Percentiles rank a stretch among this genome's conserved stretches.
Evolutionary conservation across 2,888 invertebrate genomes (phyloP).

Genomic region (Diplolepis rosae): DNA sequence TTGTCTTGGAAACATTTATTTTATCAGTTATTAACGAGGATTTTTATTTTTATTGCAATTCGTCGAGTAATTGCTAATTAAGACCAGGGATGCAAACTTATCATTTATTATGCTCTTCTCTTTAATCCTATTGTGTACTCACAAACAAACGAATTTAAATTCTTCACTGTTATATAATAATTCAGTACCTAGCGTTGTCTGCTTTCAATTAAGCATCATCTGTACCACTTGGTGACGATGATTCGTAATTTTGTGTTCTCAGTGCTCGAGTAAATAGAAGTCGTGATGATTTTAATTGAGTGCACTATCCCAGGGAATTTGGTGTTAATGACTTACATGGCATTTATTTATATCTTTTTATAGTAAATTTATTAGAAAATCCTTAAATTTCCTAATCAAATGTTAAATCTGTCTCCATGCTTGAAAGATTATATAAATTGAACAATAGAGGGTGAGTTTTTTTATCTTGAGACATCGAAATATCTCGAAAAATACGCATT

Average conservation of each 20-base stretch:
- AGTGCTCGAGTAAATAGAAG: constrained; percentile 8
- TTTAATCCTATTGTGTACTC: background rate
- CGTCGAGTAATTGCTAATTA: background rate
- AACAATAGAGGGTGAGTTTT: no score
- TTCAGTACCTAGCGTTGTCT: background rate
- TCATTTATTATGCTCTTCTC: background rate
- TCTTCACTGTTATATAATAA: background rate
- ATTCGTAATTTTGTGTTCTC: constrained; percentile 17
- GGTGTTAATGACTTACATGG: background rate
- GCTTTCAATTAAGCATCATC: constrained; percentile 11
- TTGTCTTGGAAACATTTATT: no score
- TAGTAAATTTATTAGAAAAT: background rate
- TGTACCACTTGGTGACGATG: constrained; percentile 21
- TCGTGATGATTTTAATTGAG: constrained; percentile 14
- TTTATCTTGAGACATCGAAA: no score
- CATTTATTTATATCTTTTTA: background rate
- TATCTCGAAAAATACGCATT: no score
- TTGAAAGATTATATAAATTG: no score
- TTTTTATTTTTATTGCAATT: no score
- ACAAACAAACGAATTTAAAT: background rate
- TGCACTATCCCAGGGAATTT: background rate
- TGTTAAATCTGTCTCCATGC: background rate
- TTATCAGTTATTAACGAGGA: no score
- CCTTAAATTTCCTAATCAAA: background rate
- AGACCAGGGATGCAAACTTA: background rate